Evolutionary conservation across 2,888 invertebrate species (phyloP).

Genomic region (Tolmerus cingulatus): DNA sequence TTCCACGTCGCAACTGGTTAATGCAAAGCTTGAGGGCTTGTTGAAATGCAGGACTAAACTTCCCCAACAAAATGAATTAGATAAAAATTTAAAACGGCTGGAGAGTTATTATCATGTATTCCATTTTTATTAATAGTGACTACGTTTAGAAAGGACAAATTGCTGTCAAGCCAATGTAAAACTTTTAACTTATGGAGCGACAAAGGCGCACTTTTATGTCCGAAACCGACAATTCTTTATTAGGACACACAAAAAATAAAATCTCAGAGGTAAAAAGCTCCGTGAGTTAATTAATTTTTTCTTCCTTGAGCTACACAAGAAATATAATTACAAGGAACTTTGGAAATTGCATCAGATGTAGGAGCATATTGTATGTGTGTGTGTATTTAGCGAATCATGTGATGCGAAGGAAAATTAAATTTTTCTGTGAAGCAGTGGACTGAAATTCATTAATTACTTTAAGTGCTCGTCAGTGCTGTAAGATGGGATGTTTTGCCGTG

Average conservation of each 20-base stretch:
- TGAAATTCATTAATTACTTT: not conserved
- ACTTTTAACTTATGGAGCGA: not conserved
- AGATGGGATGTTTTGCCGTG: not conserved
- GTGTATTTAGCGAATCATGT: not conserved
- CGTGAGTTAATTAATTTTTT: constrained; percentile 2
- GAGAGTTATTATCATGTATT: not conserved
- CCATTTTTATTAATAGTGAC: not conserved
- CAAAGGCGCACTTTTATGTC: not conserved
- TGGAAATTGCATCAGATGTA: not conserved
- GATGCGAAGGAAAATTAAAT: not conserved
- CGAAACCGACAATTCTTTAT: not conserved
- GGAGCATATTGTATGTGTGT: not conserved
- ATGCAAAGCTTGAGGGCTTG: not conserved
- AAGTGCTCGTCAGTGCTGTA: not conserved
- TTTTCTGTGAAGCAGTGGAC: not conserved
- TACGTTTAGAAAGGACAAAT: not conserved
- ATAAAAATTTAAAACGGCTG: not conserved
- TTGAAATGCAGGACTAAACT: not conserved
- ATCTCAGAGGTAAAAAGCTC: not conserved
- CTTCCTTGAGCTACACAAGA: not conserved
- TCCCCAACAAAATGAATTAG: not conserved
- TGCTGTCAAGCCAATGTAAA: not conserved
- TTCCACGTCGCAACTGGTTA: not conserved
- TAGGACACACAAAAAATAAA: not conserved
- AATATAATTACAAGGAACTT: not conserved